Conservation (phyloP, 2,113 vertebrate genomes). For the Oncorhynchus gorbuscha region DNA sequence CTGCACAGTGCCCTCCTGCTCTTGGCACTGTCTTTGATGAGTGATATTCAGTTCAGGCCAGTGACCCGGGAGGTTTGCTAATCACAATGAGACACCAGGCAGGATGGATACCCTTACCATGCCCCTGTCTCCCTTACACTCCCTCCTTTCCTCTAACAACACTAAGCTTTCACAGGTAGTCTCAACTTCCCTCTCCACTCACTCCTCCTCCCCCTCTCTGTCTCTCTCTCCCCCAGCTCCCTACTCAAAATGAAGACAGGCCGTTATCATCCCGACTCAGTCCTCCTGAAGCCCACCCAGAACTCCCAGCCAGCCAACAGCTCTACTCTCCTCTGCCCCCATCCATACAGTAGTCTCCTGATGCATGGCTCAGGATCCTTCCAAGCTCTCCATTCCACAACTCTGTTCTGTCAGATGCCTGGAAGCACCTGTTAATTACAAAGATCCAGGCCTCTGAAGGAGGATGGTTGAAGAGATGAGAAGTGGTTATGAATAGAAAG, state of each 20-base stretch:
- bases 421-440: slow-evolving; percentile 36
- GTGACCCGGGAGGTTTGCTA: neutral
- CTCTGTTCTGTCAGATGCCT: slow-evolving; percentile 10
- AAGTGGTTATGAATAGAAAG: slow-evolving; percentile 4
- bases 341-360: neutral
- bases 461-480: neutral
- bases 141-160: neutral
- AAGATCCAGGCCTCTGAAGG: slow-evolving; percentile 9
- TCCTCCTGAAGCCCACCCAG: no score
- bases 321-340: neutral
- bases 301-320: neutral
- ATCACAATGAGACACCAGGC: neutral
- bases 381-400: neutral
- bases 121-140: neutral
- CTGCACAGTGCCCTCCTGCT: neutral
- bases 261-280: neutral
- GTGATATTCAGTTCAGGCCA: neutral
- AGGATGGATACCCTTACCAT: neutral
- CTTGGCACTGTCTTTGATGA: neutral
- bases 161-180: neutral
- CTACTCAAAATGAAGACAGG: neutral
- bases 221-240: neutral
- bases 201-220: neutral
- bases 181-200: neutral
- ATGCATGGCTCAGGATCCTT: neutral